A percentile compares a stretch with the other conserved stretches of the same genome.
Evolutionary conservation across 92 coral and sea anemone species (phyloP).

Genomic region (Micromussa lordhowensis): DNA sequence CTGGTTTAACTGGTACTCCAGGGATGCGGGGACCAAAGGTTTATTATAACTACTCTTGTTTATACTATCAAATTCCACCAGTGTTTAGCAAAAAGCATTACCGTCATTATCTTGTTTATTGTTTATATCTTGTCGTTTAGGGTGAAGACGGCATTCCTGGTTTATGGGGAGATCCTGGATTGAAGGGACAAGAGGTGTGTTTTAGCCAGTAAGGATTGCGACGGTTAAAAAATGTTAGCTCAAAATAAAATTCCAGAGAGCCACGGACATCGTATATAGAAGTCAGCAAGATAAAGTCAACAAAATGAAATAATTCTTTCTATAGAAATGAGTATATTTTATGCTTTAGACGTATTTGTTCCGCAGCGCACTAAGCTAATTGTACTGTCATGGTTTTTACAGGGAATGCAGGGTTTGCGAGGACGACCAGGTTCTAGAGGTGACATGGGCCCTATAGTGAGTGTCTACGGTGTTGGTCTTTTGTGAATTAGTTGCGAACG

Average conservation of each 20-base stretch:
- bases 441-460: conserved; percentile 75
- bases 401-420: conserved; percentile 88
- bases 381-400: background rate
- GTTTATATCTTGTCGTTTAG: conserved; percentile 10
- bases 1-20: conserved; percentile 32
- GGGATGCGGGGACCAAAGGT: conserved; percentile 43
- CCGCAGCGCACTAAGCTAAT: background rate
- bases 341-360: background rate
- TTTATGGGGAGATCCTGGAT: conserved; percentile 35
- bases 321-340: background rate
- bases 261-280: background rate
- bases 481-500: background rate
- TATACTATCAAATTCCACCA: background rate
- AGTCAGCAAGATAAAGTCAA: background rate
- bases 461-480: background rate
- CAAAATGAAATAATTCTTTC: background rate
- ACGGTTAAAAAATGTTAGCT: too few species aligned
- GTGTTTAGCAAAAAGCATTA: background rate
- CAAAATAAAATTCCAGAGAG: background rate
- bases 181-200: conserved; percentile 44
- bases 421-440: conserved; percentile 91
- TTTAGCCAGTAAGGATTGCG: background rate
- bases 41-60: background rate
- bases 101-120: too few species aligned
- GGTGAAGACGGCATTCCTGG: conserved; percentile 44